Evolutionary conservation across 2,888 invertebrate species (phyloP).

Genomic region (Caenorhabditis wallacei): DNA sequence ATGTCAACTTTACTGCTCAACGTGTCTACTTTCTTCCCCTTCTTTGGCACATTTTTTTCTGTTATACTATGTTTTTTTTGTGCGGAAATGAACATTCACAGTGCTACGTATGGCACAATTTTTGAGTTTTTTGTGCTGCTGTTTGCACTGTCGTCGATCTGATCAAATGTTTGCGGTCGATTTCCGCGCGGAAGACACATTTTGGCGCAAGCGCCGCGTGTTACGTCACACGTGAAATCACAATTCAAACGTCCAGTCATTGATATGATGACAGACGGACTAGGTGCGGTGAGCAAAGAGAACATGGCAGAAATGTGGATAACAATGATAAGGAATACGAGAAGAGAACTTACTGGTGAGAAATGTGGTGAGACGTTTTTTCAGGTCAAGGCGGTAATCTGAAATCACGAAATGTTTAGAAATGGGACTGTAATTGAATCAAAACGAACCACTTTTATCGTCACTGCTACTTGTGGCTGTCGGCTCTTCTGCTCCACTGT

Average conservation of each 20-base stretch:
- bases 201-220: constrained; percentile 55
- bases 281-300: constrained; percentile 20
- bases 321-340: neutral
- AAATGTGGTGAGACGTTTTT: constrained; percentile 65
- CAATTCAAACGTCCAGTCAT: constrained; percentile 35
- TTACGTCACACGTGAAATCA: constrained; percentile 59
- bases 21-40: neutral
- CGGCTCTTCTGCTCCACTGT: constrained; percentile 65
- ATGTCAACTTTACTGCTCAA: constrained; percentile 32
- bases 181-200: constrained; percentile 66
- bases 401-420: constrained; percentile 3
- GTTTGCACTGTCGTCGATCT: constrained; percentile 61
- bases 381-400: constrained; percentile 62
- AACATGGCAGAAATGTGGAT: constrained; percentile 9
- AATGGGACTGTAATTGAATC: neutral
- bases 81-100: constrained; percentile 51
- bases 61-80: constrained; percentile 55
- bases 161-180: constrained; percentile 66
- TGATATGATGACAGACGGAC: constrained; percentile 33
- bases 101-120: constrained; percentile 51
- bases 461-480: constrained; percentile 61
- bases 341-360: constrained; percentile 57
- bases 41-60: constrained; percentile 35
- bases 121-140: constrained; percentile 47
- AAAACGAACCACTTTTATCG: constrained; percentile 63